Evolutionary conservation across 2,797 vertebrate genomes (phyloP).

Genomic region (Pangasius larnaudii): DNA sequence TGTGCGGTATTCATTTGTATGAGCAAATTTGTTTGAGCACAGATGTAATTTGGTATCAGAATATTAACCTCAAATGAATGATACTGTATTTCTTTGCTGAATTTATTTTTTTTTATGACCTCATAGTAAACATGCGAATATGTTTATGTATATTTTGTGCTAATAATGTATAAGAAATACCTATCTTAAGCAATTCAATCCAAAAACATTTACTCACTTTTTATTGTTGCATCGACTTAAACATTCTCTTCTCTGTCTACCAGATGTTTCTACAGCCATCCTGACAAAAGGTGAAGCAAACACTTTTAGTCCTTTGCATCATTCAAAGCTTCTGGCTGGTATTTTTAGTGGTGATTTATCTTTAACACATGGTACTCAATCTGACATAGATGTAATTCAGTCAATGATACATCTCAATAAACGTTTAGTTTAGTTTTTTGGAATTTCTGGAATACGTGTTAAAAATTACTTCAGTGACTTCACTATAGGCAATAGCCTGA

Average conservation of each 20-base stretch:
- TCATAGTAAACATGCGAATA: neutral
- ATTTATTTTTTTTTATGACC: neutral
- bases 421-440: neutral
- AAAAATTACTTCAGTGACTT: neutral
- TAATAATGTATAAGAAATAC: neutral
- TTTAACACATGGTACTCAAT: neutral
- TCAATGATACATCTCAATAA: neutral
- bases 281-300: constrained; percentile 72
- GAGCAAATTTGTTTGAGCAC: neutral
- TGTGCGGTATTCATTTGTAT: neutral
- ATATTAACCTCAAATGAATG: neutral
- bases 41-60: neutral
- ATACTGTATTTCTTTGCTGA: neutral
- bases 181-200: neutral
- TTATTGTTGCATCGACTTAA: neutral
- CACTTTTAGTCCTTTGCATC: neutral
- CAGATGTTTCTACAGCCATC: constrained; percentile 79
- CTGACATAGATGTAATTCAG: neutral
- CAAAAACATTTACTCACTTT: neutral
- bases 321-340: neutral
- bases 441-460: neutral
- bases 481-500: neutral
- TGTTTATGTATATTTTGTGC: neutral
- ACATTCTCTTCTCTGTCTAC: constrained; percentile 52
- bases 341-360: neutral